Conservation (phyloP, 2,888 invertebrate species). For the Pegoplata infirma region DNA sequence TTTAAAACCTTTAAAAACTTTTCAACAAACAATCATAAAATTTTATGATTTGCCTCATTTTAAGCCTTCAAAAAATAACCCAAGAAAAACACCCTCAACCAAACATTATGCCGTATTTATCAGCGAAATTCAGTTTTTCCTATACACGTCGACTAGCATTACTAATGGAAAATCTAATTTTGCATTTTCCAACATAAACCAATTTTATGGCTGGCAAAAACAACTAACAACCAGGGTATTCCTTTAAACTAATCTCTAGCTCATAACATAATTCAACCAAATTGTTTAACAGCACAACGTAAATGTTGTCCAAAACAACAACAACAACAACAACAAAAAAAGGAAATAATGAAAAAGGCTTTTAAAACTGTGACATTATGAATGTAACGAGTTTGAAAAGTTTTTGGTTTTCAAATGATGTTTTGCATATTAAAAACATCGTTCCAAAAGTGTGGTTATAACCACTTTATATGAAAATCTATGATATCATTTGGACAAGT, state of each 20-base stretch:
- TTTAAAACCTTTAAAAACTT: slow-evolving; percentile 57
- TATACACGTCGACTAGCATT: slow-evolving; percentile 28
- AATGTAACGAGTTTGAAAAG: slow-evolving; percentile 29
- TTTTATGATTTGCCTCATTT: slow-evolving; percentile 61
- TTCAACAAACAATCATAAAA: slow-evolving; percentile 59
- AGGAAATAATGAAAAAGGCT: slow-evolving; percentile 24
- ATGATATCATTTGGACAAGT: slow-evolving; percentile 5
- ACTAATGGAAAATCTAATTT: slow-evolving; percentile 62
- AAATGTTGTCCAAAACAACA: slow-evolving; percentile 28
- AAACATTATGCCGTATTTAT: slow-evolving; percentile 6
- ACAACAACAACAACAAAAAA: too few relatives aligned
- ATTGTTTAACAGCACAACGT: slow-evolving; percentile 47
- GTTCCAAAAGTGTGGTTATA: slow-evolving; percentile 25
- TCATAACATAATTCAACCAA: slow-evolving; percentile 54
- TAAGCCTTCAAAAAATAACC: slow-evolving; percentile 45
- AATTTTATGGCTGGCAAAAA: slow-evolving; percentile 48
- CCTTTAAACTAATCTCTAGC: slow-evolving; percentile 50
- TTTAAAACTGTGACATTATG: slow-evolving; percentile 41
- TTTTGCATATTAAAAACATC: slow-evolving; percentile 55
- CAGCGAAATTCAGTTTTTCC: neutral
- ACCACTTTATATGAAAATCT: neutral
- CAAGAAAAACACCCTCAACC: slow-evolving; percentile 25
- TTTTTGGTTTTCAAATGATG: slow-evolving; percentile 33
- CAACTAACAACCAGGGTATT: slow-evolving; percentile 21
- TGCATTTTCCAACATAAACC: slow-evolving; percentile 57